phyloP scores from a whole-genome alignment of 2,888 invertebrate species.

The Calliopum simillimum region DNA sequence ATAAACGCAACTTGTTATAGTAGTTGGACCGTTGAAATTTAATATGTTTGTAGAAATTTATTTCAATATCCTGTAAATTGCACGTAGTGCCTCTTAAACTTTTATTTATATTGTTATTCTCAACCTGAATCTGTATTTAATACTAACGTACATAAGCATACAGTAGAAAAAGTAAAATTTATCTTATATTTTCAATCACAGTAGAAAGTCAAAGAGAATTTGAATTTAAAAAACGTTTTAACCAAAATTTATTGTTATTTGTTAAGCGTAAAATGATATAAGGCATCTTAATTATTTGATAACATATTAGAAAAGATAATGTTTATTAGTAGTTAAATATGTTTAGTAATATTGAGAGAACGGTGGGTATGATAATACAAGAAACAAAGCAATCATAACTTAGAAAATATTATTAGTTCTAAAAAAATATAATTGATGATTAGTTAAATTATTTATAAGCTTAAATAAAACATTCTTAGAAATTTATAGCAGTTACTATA shows the following conservation, averaged over 20 bases:
- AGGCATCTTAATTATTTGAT: no score
- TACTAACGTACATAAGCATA: no score
- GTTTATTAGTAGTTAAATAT: no score
- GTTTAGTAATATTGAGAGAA: background rate
- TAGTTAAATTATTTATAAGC: background rate
- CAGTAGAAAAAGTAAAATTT: background rate
- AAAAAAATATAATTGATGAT: conserved; percentile 7
- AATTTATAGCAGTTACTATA: no score
- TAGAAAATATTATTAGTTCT: conserved; percentile 8
- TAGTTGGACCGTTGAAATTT: no score
- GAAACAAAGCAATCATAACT: conserved; percentile 23
- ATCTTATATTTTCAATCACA: background rate
- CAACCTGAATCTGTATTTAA: background rate
- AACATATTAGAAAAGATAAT: no score
- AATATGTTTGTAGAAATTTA: background rate
- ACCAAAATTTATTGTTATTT: conserved; percentile 11
- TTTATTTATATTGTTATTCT: background rate
- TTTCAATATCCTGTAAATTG: background rate
- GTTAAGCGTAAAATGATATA: background rate
- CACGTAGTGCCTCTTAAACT: conserved; percentile 21
- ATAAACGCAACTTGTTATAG: no score
- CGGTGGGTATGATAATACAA: conserved; percentile 2
- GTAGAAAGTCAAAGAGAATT: conserved; percentile 15
- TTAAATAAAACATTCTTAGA: background rate
- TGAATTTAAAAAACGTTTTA: background rate